A percentile compares a stretch with the other conserved stretches of the same genome.
These are phyloP conservation scores for Eulimnadia texana DNA, from an alignment of 1,140 invertebrate genomes.

Conservation along the genomic window DNA sequence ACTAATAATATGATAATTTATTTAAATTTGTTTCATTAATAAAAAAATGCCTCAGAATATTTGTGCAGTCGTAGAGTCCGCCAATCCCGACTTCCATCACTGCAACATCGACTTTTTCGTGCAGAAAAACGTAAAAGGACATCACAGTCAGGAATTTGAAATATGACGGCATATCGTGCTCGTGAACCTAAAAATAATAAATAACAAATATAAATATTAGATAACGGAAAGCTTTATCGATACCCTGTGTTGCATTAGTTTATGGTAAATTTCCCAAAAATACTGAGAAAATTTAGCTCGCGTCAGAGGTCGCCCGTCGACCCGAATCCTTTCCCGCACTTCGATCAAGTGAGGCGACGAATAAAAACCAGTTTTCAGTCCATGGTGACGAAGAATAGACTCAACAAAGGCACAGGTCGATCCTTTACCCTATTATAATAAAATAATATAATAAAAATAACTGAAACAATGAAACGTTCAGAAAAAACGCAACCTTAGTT, in stretches of 20 bases:
- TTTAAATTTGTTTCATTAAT: not conserved
- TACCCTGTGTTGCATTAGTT: constrained; percentile 36
- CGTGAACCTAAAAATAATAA: constrained; percentile 32
- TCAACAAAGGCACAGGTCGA: constrained; percentile 90
- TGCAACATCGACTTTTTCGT: constrained; percentile 78
- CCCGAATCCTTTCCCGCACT: constrained; percentile 79
- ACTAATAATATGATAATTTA: not conserved
- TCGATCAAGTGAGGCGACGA: constrained; percentile 89
- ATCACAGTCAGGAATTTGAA: constrained; percentile 89
- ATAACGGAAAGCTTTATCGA: constrained; percentile 1
- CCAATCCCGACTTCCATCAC: constrained; percentile 96
- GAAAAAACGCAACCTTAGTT: constrained; percentile 77
- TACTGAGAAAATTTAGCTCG: constrained; percentile 56
- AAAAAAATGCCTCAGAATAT: constrained; percentile 55
- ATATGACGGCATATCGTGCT: constrained; percentile 74
- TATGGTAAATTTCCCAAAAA: constrained; percentile 70
- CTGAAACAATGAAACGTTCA: not conserved
- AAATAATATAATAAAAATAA: constrained; percentile 1
- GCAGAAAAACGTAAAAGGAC: constrained; percentile 75
- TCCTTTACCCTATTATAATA: constrained; percentile 34
- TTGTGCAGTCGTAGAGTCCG: constrained; percentile 86
- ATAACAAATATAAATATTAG: constrained; percentile 5
- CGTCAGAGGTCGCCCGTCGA: constrained; percentile 65
- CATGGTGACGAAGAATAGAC: constrained; percentile 67
- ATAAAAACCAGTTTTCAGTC: constrained; percentile 84